A percentile compares a stretch with the other conserved stretches of the same genome.
phyloP scores from a whole-genome alignment of 2,113 vertebrate genomes.

The Chamaetylas fuelleborni region DNA sequence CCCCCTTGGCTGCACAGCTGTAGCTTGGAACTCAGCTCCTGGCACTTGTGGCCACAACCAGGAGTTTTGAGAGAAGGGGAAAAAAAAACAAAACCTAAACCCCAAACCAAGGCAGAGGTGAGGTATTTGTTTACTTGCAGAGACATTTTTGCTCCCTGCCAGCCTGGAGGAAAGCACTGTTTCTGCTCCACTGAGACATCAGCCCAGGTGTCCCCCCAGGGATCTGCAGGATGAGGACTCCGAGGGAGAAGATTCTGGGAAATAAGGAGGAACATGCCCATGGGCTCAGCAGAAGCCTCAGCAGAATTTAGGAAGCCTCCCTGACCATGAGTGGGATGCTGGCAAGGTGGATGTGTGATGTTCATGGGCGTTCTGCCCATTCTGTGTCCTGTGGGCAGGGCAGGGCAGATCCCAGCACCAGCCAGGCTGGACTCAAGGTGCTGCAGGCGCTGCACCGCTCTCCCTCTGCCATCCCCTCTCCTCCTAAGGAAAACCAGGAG shows the following conservation, averaged over 20 bases:
- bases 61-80: background rate
- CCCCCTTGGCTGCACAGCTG: background rate
- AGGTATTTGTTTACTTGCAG: background rate
- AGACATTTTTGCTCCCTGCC: background rate
- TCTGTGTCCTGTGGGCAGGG: rapidly evolving
- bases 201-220: background rate
- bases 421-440: background rate
- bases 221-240: background rate
- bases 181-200: background rate
- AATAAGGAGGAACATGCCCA: rapidly evolving
- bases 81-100: background rate
- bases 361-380: rapidly evolving
- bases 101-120: rapidly evolving
- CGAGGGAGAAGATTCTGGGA: background rate
- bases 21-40: background rate
- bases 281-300: background rate
- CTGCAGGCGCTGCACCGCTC: rapidly evolving
- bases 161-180: background rate
- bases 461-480: background rate
- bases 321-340: background rate
- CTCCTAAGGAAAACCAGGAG: background rate
- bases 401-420: rapidly evolving
- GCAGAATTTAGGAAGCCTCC: background rate
- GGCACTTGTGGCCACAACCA: background rate
- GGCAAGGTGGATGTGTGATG: rapidly evolving